Percentiles rank a stretch among this genome's conserved stretches.
phyloP scores from a whole-genome alignment of 2,797 vertebrate species.

The Echeneis naucrates region DNA sequence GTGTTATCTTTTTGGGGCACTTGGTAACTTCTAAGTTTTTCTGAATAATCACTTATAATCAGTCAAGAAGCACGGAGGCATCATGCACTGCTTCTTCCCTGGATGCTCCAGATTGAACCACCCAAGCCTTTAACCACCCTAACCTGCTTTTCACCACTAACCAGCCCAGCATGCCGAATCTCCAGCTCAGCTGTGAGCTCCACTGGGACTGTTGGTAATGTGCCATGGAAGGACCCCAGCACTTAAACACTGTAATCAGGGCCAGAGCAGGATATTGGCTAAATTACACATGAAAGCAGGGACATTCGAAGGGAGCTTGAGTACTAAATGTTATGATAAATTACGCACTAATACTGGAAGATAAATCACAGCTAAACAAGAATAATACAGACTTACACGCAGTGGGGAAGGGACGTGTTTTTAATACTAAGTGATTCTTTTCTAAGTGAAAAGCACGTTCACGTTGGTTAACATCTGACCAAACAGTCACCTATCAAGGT shows the following conservation, averaged over 20 bases:
- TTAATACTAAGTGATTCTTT: conserved; percentile 33
- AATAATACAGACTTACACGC: conserved; percentile 77
- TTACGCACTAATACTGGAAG: conserved; percentile 76
- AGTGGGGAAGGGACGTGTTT: conserved; percentile 38
- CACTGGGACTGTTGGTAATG: conserved; percentile 75
- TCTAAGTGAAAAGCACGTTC: conserved; percentile 27
- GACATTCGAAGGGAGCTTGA: conserved; percentile 80
- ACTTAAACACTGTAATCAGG: conserved; percentile 82
- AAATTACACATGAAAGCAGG: conserved; percentile 84
- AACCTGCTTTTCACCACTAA: conserved; percentile 42
- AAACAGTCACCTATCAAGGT: conserved; percentile 18
- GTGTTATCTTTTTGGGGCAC: not conserved
- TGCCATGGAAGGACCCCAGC: conserved; percentile 67
- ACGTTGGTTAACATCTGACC: conserved; percentile 19
- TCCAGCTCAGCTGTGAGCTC: conserved; percentile 70
- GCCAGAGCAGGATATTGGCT: conserved; percentile 83
- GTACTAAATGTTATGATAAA: conserved; percentile 85
- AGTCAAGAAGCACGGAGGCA: not conserved
- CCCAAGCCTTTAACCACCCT: conserved; percentile 4
- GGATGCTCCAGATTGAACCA: conserved; percentile 22
- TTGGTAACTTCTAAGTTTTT: not conserved
- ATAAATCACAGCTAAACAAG: conserved; percentile 73
- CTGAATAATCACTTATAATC: not conserved
- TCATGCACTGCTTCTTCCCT: conserved; percentile 25
- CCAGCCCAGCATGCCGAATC: conserved; percentile 39